A percentile compares a stretch with the other conserved stretches of the same genome.
Conservation (phyloP, 2,888 invertebrate species). For the Torymus texanus region DNA sequence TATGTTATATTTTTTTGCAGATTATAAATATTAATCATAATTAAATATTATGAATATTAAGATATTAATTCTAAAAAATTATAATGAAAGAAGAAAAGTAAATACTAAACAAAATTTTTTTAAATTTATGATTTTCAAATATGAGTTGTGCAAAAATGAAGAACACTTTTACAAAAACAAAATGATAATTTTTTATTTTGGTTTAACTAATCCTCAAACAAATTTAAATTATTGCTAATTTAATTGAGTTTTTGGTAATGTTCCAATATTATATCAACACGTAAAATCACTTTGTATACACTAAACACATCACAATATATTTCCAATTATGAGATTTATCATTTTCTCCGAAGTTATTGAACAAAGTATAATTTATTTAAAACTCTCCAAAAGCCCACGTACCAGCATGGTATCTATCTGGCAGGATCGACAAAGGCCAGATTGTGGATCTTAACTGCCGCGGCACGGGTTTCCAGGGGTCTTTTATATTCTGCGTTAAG, state of each 20-base stretch:
- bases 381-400: conserved; percentile 60
- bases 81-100: too few relatives aligned
- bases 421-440: conserved; percentile 64
- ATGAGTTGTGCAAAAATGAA: too few relatives aligned
- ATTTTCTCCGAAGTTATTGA: background rate
- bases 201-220: too few relatives aligned
- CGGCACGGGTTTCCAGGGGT: conserved; percentile 61
- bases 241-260: too few relatives aligned
- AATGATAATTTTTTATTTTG: too few relatives aligned
- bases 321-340: background rate
- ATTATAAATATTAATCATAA: background rate
- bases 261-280: too few relatives aligned
- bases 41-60: background rate
- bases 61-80: too few relatives aligned
- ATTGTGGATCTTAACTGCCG: conserved; percentile 68
- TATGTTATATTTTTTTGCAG: background rate
- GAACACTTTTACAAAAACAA: too few relatives aligned
- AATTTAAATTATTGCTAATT: too few relatives aligned
- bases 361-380: conserved; percentile 13
- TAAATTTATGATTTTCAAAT: too few relatives aligned
- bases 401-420: conserved; percentile 69
- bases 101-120: too few relatives aligned
- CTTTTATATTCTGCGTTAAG: conserved; percentile 73
- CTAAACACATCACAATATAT: conserved; percentile 38
- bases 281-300: background rate